phyloP scores from a whole-genome alignment of 2,113 vertebrate genomes.

The Toxostoma redivivum region DNA sequence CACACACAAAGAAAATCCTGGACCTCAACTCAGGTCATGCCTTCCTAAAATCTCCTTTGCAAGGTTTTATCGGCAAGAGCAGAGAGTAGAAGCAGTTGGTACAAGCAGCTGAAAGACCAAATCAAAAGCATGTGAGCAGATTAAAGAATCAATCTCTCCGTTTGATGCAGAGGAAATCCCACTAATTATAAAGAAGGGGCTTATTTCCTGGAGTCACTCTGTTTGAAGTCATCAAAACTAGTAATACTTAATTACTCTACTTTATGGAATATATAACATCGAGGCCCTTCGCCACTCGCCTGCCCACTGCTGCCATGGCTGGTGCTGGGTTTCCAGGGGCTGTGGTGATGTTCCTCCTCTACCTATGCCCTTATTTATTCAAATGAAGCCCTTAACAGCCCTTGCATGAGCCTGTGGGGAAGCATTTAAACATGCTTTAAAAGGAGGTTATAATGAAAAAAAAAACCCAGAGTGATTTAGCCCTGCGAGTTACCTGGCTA shows the following conservation, averaged over 20 bases:
- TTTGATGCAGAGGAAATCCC: conserved; percentile 65
- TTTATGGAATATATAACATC: not conserved
- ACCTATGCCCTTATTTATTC: not conserved
- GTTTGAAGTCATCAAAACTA: conserved; percentile 51
- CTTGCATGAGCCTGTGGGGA: not conserved
- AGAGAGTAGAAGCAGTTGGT: conserved; percentile 61
- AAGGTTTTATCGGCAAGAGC: conserved; percentile 32
- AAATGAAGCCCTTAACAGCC: not conserved
- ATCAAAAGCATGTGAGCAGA: conserved; percentile 72
- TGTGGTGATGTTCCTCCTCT: not conserved
- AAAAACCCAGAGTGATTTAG: not conserved
- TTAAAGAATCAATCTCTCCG: conserved; percentile 62
- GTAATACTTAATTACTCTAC: conserved; percentile 24
- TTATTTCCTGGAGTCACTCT: conserved; percentile 60
- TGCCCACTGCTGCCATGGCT: not conserved
- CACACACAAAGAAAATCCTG: conserved; percentile 26
- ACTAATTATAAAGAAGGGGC: conserved; percentile 58
- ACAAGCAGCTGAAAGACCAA: conserved; percentile 54
- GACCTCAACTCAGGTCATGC: conserved; percentile 32
- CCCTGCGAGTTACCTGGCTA: not conserved
- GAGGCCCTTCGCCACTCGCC: not conserved
- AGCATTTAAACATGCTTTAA: not conserved
- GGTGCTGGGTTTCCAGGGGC: not conserved
- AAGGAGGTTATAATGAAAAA: not conserved
- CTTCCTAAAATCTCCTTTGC: conserved; percentile 53